These are phyloP conservation scores for Elegia similella DNA, from an alignment of 2,888 invertebrate genomes.

Conservation along the genomic window DNA sequence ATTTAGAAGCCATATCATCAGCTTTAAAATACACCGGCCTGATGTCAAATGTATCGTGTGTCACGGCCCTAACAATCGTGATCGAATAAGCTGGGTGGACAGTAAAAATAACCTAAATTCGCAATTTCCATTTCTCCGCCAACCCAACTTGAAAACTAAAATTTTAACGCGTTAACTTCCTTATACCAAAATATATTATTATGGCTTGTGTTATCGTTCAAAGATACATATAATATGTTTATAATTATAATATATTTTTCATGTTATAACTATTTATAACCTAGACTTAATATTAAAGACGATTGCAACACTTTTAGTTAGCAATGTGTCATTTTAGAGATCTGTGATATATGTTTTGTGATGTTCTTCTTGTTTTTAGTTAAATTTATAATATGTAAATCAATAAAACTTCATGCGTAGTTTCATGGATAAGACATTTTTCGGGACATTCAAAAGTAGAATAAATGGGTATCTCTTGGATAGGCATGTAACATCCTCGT, in stretches of 20 bases:
- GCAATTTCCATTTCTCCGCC: conserved; percentile 35
- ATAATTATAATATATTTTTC: conserved; percentile 63
- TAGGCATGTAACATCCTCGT: too few relatives aligned
- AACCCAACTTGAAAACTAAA: conserved; percentile 60
- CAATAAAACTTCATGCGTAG: not conserved
- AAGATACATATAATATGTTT: conserved; percentile 71
- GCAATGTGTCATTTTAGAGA: conserved; percentile 74
- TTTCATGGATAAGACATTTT: too few relatives aligned
- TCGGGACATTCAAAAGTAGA: too few relatives aligned
- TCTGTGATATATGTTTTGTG: conserved; percentile 52
- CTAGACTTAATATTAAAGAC: conserved; percentile 71
- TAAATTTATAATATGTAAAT: too few relatives aligned
- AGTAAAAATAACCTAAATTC: conserved; percentile 26
- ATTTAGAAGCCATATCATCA: too few relatives aligned
- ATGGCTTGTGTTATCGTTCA: conserved; percentile 77
- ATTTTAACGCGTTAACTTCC: conserved; percentile 58
- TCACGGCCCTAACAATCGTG: not conserved
- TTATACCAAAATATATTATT: conserved; percentile 82
- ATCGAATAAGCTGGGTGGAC: conserved; percentile 5
- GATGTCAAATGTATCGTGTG: not conserved
- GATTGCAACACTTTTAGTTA: conserved; percentile 73
- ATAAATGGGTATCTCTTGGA: too few relatives aligned
- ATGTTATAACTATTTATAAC: conserved; percentile 64
- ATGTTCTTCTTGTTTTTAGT: conserved; percentile 51
- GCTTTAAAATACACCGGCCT: too few relatives aligned